Percentiles rank a stretch among this genome's conserved stretches.
These are phyloP conservation scores for Oncorhynchus masou DNA, from an alignment of 2,113 vertebrate genomes.

Conservation along the genomic window DNA sequence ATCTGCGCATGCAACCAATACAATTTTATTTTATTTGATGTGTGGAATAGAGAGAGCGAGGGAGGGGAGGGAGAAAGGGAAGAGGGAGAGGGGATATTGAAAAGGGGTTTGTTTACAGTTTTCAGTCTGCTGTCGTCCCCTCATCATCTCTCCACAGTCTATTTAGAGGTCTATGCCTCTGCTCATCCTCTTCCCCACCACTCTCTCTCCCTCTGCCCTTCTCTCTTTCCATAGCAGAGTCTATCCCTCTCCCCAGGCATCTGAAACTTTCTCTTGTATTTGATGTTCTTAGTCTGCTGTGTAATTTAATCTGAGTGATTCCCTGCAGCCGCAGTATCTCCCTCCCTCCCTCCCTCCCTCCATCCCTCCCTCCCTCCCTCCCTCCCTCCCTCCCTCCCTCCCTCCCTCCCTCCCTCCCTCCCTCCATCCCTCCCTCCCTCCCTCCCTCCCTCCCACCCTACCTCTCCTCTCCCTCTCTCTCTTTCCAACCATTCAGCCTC, in stretches of 20 bases:
- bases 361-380: too few species aligned
- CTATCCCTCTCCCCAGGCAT: slow-evolving; percentile 27
- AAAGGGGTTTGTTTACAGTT: too few species aligned
- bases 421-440: too few species aligned
- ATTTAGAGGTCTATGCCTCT: too few species aligned
- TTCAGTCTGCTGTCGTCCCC: too few species aligned
- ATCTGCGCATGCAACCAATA: background rate
- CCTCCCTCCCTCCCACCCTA: slow-evolving; percentile 26
- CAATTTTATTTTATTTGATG: background rate
- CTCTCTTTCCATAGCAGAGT: slow-evolving; percentile 5
- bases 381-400: slow-evolving; percentile 17
- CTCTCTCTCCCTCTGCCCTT: background rate
- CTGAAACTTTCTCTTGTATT: slow-evolving; percentile 60
- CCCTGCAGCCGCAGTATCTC: slow-evolving; percentile 54
- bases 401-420: slow-evolving; percentile 14
- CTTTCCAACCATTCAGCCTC: slow-evolving; percentile 66
- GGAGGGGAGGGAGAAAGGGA: background rate
- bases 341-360: too few species aligned
- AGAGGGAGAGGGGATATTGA: background rate
- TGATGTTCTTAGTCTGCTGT: slow-evolving; percentile 71
- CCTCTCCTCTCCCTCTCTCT: background rate
- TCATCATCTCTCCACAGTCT: too few species aligned
- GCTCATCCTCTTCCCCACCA: background rate
- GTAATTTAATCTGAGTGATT: slow-evolving; percentile 75
- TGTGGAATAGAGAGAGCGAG: slow-evolving; percentile 11